These are phyloP conservation scores for Physocephala rufipes DNA, from an alignment of 2,888 invertebrate species.

Conservation along the genomic window DNA sequence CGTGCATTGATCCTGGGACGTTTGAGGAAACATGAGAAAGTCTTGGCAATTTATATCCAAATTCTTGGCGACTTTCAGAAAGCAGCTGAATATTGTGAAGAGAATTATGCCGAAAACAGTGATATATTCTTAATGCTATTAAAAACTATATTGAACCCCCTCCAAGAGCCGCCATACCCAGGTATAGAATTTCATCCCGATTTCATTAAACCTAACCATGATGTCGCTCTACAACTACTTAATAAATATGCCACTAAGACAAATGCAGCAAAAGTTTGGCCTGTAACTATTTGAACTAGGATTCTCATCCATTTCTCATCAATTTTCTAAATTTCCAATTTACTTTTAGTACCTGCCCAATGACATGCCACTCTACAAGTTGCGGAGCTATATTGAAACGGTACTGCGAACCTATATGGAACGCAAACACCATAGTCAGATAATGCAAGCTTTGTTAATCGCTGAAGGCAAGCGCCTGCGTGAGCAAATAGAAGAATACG, in stretches of 20 bases:
- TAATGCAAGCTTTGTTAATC: conserved; percentile 83
- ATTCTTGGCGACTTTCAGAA: conserved; percentile 83
- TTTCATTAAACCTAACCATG: conserved; percentile 77
- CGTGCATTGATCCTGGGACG: conserved; percentile 93
- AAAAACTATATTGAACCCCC: conserved; percentile 68
- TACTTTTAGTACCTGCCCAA: conserved; percentile 77
- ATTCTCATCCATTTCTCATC: too few species aligned
- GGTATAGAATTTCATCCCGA: conserved; percentile 68
- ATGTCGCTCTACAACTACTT: conserved; percentile 81
- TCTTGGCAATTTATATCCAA: conserved; percentile 90
- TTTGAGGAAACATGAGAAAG: conserved; percentile 90
- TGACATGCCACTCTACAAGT: conserved; percentile 77
- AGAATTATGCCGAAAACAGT: conserved; percentile 69
- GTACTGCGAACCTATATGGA: conserved; percentile 79
- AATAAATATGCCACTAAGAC: conserved; percentile 87
- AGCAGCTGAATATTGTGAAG: conserved; percentile 87
- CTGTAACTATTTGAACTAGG: conserved; percentile 50
- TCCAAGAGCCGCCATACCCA: conserved; percentile 61
- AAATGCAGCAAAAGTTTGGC: conserved; percentile 77
- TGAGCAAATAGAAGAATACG: conserved; percentile 80
- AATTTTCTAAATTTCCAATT: conserved; percentile 2
- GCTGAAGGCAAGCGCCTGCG: conserved; percentile 86
- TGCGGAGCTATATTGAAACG: conserved; percentile 83
- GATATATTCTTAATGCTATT: conserved; percentile 58
- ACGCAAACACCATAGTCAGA: conserved; percentile 77